A percentile compares a stretch with the other conserved stretches of the same genome.
Evolutionary conservation across 2,888 invertebrate species (phyloP).

Genomic region (Polyommatus icarus): DNA sequence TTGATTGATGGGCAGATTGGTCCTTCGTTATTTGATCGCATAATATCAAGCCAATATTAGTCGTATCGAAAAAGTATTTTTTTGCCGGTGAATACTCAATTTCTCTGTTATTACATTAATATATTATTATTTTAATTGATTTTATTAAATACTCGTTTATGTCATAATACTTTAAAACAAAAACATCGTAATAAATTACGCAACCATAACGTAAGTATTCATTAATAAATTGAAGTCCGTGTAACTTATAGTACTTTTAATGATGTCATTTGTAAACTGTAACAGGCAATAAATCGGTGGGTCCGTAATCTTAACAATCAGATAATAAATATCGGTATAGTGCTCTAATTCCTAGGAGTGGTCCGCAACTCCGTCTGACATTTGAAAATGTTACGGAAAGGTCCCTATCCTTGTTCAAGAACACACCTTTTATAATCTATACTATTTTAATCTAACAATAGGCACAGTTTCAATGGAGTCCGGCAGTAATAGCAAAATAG

Average conservation of each 20-base stretch:
- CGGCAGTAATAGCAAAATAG: too few species aligned
- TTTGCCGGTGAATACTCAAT: too few species aligned
- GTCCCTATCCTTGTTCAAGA: slow-evolving; percentile 30
- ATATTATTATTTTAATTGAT: not conserved
- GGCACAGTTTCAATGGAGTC: too few species aligned
- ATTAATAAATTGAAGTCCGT: not conserved
- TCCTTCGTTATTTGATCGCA: too few species aligned
- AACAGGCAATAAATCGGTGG: slow-evolving; percentile 36
- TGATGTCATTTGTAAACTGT: slow-evolving; percentile 1
- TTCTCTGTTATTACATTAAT: not conserved
- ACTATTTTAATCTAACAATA: not conserved
- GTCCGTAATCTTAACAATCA: slow-evolving; percentile 57
- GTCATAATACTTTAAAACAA: not conserved
- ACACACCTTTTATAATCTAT: slow-evolving; percentile 20
- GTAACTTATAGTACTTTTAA: not conserved
- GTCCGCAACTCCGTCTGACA: slow-evolving; percentile 38
- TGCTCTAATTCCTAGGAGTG: slow-evolving; percentile 40
- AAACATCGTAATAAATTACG: not conserved
- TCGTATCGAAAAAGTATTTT: too few species aligned
- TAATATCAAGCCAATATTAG: too few species aligned
- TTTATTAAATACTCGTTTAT: not conserved
- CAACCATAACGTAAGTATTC: not conserved
- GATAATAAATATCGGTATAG: slow-evolving; percentile 48
- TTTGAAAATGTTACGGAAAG: slow-evolving; percentile 40
- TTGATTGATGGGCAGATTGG: too few species aligned